These are phyloP conservation scores for Cephalopterus ornatus DNA, from an alignment of 2,113 vertebrate species.

Conservation along the genomic window DNA sequence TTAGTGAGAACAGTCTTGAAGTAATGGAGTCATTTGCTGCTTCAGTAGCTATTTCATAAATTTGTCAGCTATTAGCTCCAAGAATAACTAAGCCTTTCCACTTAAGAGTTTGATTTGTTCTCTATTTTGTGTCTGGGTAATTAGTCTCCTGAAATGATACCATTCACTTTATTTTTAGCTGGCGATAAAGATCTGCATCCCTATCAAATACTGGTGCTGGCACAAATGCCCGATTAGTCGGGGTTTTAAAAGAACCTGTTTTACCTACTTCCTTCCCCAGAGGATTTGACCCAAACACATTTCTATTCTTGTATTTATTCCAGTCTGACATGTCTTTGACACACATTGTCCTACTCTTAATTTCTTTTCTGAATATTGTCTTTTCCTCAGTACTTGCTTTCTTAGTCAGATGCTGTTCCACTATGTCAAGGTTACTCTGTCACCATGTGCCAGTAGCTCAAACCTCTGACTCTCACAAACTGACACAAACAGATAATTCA, in stretches of 20 bases:
- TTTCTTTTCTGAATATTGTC: not conserved
- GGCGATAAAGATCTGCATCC: not conserved
- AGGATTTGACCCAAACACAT: not conserved
- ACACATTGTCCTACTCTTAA: not conserved
- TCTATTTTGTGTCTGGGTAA: not conserved
- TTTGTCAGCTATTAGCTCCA: constrained; percentile 12
- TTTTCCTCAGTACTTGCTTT: not conserved
- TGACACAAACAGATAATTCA: not conserved
- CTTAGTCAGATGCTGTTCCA: not conserved
- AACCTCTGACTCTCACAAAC: not conserved
- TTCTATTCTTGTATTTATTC: not conserved
- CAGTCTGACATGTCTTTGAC: not conserved
- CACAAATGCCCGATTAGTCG: not conserved
- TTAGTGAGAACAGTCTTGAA: not conserved
- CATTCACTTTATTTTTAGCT: not conserved
- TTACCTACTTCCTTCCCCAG: not conserved
- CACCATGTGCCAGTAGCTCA: not conserved
- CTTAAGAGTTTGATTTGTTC: not conserved
- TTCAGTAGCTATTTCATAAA: constrained; percentile 25
- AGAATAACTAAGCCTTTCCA: not conserved
- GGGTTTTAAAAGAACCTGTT: not conserved
- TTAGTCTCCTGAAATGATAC: not conserved
- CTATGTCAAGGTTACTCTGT: not conserved
- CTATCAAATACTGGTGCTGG: not conserved
- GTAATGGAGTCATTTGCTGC: not conserved